These are phyloP conservation scores for Venturia canescens DNA, from an alignment of 1,140 invertebrate genomes.

Conservation along the genomic window DNA sequence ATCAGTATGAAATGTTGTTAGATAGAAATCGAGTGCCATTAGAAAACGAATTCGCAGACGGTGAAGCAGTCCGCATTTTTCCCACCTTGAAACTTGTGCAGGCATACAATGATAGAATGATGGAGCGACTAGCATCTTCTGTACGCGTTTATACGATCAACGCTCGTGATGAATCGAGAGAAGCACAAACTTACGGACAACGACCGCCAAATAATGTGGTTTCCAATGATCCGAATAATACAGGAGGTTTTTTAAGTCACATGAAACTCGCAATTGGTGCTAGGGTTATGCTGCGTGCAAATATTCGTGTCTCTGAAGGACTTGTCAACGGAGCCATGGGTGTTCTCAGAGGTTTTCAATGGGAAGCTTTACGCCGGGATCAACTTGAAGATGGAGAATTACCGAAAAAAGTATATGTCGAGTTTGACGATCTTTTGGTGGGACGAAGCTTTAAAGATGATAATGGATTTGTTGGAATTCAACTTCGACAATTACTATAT, in stretches of 20 bases:
- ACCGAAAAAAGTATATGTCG: conserved; percentile 44
- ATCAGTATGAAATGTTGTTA: conserved; percentile 4
- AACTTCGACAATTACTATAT: no score
- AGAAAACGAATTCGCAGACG: background rate
- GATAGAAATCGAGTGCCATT: background rate
- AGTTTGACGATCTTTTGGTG: conserved; percentile 18
- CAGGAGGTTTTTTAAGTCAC: conserved; percentile 51
- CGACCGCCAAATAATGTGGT: background rate
- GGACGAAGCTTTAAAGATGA: background rate
- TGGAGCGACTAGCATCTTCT: background rate
- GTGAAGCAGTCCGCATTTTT: background rate
- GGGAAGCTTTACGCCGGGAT: conserved; percentile 59
- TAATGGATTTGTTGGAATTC: background rate
- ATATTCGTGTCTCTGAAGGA: conserved; percentile 66
- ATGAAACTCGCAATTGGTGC: conserved; percentile 60
- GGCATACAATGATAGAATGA: background rate
- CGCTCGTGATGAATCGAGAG: background rate
- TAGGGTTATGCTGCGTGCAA: conserved; percentile 66
- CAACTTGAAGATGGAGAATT: conserved; percentile 58
- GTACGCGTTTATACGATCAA: background rate
- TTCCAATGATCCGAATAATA: conserved; percentile 13
- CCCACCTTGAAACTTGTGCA: background rate
- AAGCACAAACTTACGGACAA: background rate
- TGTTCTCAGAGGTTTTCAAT: conserved; percentile 59
- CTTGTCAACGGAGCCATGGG: conserved; percentile 68